These are phyloP conservation scores for Tetraodon nigroviridis DNA, from an alignment of 2,113 vertebrate species.

Conservation along the genomic window DNA sequence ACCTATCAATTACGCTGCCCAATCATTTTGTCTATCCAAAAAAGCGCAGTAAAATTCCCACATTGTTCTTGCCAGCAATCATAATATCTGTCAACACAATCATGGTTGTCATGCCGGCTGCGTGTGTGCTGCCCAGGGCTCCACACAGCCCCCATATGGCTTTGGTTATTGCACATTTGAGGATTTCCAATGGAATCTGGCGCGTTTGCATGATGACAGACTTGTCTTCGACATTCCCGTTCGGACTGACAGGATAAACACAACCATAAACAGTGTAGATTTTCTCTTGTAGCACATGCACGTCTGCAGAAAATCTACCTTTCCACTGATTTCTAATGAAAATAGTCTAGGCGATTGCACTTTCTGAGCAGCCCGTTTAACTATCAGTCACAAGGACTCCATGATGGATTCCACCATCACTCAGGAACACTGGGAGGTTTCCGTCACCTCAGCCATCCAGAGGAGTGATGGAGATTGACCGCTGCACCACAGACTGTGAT, in stretches of 20 bases:
- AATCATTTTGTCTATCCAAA: not conserved
- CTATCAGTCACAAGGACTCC: not conserved
- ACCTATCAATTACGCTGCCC: no score
- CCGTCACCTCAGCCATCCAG: constrained; percentile 45
- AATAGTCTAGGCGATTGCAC: constrained; percentile 1
- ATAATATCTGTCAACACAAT: constrained; percentile 30
- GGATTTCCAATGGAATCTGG: constrained; percentile 35
- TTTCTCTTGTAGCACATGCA: constrained; percentile 14
- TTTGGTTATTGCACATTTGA: constrained; percentile 48
- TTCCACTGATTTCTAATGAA: not conserved
- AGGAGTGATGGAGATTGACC: constrained; percentile 34
- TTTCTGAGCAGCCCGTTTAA: no score
- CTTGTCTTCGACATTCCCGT: constrained; percentile 52
- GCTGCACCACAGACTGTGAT: constrained; percentile 41
- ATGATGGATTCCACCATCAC: not conserved
- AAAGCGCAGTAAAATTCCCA: constrained; percentile 4
- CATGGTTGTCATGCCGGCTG: constrained; percentile 15
- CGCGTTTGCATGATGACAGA: constrained; percentile 51
- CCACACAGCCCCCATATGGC: constrained; percentile 45
- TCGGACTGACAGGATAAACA: constrained; percentile 38
- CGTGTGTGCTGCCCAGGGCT: constrained; percentile 3
- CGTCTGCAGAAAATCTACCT: constrained; percentile 10
- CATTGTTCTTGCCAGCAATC: constrained; percentile 6
- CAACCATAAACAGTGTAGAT: constrained; percentile 18
- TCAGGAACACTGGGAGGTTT: constrained; percentile 16